Evolutionary conservation across 2,888 invertebrate genomes (phyloP).

Genomic region (Heliconius hortense): DNA sequence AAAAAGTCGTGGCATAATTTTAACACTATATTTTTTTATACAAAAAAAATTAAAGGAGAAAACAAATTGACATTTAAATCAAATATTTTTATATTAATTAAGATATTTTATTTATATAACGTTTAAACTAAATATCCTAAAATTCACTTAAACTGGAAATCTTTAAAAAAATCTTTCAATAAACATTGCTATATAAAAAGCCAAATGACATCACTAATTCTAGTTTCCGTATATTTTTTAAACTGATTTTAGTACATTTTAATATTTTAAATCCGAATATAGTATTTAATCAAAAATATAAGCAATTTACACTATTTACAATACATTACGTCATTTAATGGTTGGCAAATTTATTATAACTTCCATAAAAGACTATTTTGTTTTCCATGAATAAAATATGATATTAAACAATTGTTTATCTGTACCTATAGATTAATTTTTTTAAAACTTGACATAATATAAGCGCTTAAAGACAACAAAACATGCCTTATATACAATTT

Average conservation of each 20-base stretch:
- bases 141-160: too few relatives aligned
- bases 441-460: not conserved
- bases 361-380: not conserved
- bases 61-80: not conserved
- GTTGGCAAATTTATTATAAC: not conserved
- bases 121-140: too few relatives aligned
- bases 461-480: not conserved
- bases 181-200: not conserved
- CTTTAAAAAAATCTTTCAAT: too few relatives aligned
- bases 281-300: constrained; percentile 3
- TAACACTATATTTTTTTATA: not conserved
- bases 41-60: not conserved
- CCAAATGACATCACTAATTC: not conserved
- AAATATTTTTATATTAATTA: not conserved
- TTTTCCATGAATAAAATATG: too few relatives aligned
- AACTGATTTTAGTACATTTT: not conserved
- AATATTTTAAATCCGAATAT: not conserved
- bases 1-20: too few relatives aligned
- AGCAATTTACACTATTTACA: constrained; percentile 18
- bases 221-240: not conserved
- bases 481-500: constrained; percentile 3
- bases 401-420: not conserved
- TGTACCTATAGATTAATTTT: not conserved
- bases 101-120: not conserved
- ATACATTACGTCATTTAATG: not conserved